Evolutionary conservation across 2,797 vertebrate genomes (phyloP), one percentile per base, ranked within the genome.

Genomic region (Tragopan temminckii): DNA sequence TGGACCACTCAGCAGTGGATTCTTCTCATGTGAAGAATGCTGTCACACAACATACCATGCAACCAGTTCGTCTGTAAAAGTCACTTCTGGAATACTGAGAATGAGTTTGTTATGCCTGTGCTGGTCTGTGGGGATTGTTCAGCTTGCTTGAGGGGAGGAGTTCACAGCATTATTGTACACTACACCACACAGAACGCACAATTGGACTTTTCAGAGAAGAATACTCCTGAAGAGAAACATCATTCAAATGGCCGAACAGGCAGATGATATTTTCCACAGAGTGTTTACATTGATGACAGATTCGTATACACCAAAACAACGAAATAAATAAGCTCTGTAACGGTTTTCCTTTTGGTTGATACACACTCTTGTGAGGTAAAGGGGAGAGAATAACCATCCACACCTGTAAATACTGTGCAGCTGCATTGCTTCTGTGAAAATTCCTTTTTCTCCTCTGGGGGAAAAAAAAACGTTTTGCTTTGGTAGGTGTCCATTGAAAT

Each of bases 201-300:
- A 78, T 92, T 85, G 52, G 84, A 67, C 81, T 90, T 78, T 58
- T 46, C 50, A 84, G 77, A 92, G 77, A 58, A 69, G 86, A 62
- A 68, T 29, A 83, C 21, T 70, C 74, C 70, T 59, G 66, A 68
- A 83, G 89, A 72, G 46, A 88, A 68, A 62, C 33, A 77, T 78
- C 45, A 46, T 35, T 95, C 72, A 77, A 67, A 42, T 7, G 42
- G 71, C 62, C 84, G 48, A 59, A 72, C 50, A 62, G 24, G 71
- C 48, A 70, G 77, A 31, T 17, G 35, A 63, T 33, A 31, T 63
- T 68, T 40, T 78, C 61, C 27, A 17, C 4, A 35, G 57, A 36
- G 53, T 43, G 10, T 80, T 42, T 38, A 19, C 27, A 15, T 36
- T 31, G 31, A 11, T 33, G 45, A 80, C 79, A 76, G 45, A 36